Evolutionary conservation across 30 jellyfish, hydroid and myxozoan species (phyloP), one percentile per base, ranked within the genome.

Genomic region (Cassiopea andromeda): DNA sequence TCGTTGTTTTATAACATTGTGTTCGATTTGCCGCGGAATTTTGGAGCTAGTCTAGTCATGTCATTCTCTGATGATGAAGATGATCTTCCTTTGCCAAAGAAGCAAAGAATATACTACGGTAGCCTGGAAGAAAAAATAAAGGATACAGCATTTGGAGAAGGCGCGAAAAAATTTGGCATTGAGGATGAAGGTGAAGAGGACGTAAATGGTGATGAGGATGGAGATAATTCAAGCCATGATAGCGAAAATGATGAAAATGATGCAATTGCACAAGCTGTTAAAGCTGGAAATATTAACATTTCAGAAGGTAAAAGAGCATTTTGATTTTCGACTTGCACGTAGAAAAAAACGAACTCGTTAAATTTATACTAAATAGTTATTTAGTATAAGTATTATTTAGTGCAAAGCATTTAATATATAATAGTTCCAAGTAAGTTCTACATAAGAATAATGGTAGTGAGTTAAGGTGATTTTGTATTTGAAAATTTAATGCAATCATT

Each of bases 101-200:
- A 92, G 86, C 98, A 92, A 43, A 85, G 98, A 49, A 75, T 96
- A 13, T 86, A 93, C 71, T 96, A 69, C 89, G 99, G 99, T 16
- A 96, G 99, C 89, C 85, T 96, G 48, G 99, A 96, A 87, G 99
- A 96, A 70, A 94, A 89, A 47, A 95, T 89, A 78, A 74, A 81
- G 61, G 94, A 81, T 44, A 78, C 77, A 7, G 84, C 77, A 12
- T 17, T 83, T 2, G 89, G 75, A 1, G 88, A 76, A n/a, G 60
- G 71, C 46, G 90, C 48, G 27, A 59, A 27, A 46, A 47, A 49
- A 6, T 60, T 75, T 5, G 45, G 18, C 16, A 61, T 13, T 10
- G 77, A 59, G 18, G 75, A 54, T 8, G 77, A 80, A 0, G 81
- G 64, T 16, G 93, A 84, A 43, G 46, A 48, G 18, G 86, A 58